These are phyloP conservation scores for Channallabes apus DNA, from an alignment of 2,797 vertebrate species.

Conservation along the genomic window DNA sequence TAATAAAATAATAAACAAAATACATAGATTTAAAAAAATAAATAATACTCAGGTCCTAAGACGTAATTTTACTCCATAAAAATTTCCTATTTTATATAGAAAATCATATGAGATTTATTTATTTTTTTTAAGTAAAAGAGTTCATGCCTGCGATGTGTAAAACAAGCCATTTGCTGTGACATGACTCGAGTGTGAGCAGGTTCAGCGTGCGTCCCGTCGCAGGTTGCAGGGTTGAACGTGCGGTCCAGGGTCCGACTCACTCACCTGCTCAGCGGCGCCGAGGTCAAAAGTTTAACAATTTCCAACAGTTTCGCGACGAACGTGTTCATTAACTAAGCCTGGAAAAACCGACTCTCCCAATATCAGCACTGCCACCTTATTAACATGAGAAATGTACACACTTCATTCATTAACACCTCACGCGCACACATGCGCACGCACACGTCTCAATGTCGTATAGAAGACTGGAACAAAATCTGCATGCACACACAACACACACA, in stretches of 20 bases:
- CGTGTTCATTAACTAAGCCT: slow-evolving; percentile 25
- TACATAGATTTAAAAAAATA: not conserved
- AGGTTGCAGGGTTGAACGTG: not conserved
- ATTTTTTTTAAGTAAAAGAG: not conserved
- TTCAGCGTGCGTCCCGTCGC: not conserved
- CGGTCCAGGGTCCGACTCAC: slow-evolving; percentile 6
- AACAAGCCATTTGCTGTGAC: not conserved
- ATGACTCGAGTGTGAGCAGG: not conserved
- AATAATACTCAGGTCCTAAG: not conserved
- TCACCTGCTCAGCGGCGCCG: not conserved
- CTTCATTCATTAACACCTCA: not conserved
- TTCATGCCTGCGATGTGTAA: not conserved
- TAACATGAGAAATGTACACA: not conserved
- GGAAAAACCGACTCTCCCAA: not conserved
- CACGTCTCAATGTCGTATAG: not conserved
- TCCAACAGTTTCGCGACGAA: not conserved
- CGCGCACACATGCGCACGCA: not conserved
- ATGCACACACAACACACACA: slow-evolving; percentile 1
- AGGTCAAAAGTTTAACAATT: not conserved
- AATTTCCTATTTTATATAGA: not conserved
- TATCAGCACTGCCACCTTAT: slow-evolving; percentile 2
- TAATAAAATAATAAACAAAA: not conserved
- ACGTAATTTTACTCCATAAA: not conserved
- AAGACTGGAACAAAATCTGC: slow-evolving; percentile 2
- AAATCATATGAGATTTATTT: not conserved